Percentiles rank a stretch among this genome's conserved stretches.
Conservation (phyloP, 2,888 invertebrate species). For the Chrysodeixis includens region DNA sequence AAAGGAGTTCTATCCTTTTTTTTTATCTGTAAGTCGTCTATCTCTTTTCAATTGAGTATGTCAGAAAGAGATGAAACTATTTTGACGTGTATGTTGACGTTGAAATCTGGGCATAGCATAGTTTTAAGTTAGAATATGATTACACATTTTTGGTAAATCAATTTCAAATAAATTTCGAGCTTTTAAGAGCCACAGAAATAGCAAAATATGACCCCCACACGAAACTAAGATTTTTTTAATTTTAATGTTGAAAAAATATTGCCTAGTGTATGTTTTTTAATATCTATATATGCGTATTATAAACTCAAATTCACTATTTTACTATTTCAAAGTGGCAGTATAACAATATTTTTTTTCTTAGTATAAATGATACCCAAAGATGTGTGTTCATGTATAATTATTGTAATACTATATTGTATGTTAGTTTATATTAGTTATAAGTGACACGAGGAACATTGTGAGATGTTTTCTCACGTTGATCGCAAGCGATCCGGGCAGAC, state of each 20-base stretch:
- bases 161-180: too few relatives aligned
- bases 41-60: neutral
- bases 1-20: neutral
- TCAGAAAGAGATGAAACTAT: neutral
- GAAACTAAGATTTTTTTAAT: too few relatives aligned
- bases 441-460: neutral
- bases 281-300: too few relatives aligned
- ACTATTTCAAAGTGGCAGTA: too few relatives aligned
- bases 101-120: slow-evolving; percentile 4
- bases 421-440: neutral
- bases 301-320: too few relatives aligned
- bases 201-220: too few relatives aligned
- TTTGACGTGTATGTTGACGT: neutral
- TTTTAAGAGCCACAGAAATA: too few relatives aligned
- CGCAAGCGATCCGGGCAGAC: neutral
- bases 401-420: neutral
- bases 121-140: neutral
- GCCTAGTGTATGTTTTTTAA: too few relatives aligned
- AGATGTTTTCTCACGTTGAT: neutral
- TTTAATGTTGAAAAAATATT: too few relatives aligned
- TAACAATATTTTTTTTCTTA: too few relatives aligned
- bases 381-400: neutral
- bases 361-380: neutral
- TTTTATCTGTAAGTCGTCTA: neutral
- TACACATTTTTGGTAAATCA: neutral